Percentiles rank a stretch among this genome's conserved stretches.
phyloP scores from a whole-genome alignment of 2,113 vertebrate genomes.

The Abramis brama region DNA sequence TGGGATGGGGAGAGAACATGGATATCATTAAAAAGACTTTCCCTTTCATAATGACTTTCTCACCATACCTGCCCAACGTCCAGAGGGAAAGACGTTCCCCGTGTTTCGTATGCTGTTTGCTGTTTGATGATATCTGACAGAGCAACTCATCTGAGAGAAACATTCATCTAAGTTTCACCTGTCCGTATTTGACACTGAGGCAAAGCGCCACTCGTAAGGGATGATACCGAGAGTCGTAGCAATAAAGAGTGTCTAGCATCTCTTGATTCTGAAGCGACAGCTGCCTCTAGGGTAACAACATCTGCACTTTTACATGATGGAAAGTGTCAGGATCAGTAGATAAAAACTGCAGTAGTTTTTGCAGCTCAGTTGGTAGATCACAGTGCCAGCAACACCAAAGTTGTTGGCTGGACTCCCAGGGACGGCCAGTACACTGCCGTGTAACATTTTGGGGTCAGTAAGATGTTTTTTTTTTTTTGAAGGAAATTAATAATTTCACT shows the following conservation, averaged over 20 bases:
- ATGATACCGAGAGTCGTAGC: background rate
- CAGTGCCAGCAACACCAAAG: background rate
- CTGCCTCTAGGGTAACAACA: background rate
- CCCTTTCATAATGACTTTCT: background rate
- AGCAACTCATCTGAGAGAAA: constrained; percentile 22
- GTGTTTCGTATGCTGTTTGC: background rate
- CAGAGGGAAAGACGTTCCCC: background rate
- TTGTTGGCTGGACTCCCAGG: background rate
- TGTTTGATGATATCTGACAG: background rate
- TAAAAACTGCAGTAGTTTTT: background rate
- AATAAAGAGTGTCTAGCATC: background rate
- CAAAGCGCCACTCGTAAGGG: background rate
- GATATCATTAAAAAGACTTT: constrained; percentile 58
- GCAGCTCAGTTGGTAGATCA: background rate
- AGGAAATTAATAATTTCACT: no score
- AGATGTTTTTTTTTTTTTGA: background rate
- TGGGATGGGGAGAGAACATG: constrained; percentile 58
- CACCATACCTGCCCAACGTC: background rate
- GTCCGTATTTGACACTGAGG: background rate
- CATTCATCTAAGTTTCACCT: constrained; percentile 7
- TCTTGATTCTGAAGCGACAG: background rate
- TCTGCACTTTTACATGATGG: background rate
- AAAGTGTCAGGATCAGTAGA: background rate
- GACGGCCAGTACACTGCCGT: background rate
- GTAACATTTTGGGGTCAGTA: background rate